These are phyloP conservation scores for Pipra filicauda DNA, from an alignment of 2,113 vertebrate genomes.

Conservation along the genomic window DNA sequence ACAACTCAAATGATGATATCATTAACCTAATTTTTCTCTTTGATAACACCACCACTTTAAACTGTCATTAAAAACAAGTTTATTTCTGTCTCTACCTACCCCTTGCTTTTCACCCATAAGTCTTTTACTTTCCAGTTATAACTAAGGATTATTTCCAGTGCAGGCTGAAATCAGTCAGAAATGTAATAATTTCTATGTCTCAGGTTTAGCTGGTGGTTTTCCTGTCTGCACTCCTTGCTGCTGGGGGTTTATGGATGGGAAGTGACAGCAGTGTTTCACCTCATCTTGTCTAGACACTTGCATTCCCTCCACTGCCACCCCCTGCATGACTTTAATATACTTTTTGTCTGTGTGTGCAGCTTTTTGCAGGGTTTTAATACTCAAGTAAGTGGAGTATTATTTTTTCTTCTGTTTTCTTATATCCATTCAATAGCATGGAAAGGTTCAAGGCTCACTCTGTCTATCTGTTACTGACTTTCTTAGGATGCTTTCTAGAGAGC, in stretches of 20 bases:
- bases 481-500: neutral
- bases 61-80: slow-evolving; percentile 48
- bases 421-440: neutral
- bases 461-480: neutral
- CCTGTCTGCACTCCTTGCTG: neutral
- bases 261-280: neutral
- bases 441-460: neutral
- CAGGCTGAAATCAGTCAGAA: neutral
- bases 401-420: neutral
- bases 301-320: neutral
- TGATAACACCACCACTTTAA: slow-evolving; percentile 47
- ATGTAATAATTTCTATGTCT: neutral
- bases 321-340: neutral
- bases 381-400: neutral
- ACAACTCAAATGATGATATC: slow-evolving; percentile 61
- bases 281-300: neutral
- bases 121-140: slow-evolving; percentile 39
- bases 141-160: slow-evolving; percentile 22
- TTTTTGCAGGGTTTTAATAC: neutral
- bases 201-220: slow-evolving; percentile 14
- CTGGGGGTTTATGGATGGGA: neutral
- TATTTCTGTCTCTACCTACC: slow-evolving; percentile 45
- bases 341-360: neutral
- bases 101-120: neutral
- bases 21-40: slow-evolving; percentile 63